Evolutionary conservation across 23 tunicate genomes (phyloP).

Genomic region (Trididemnum clinides): DNA sequence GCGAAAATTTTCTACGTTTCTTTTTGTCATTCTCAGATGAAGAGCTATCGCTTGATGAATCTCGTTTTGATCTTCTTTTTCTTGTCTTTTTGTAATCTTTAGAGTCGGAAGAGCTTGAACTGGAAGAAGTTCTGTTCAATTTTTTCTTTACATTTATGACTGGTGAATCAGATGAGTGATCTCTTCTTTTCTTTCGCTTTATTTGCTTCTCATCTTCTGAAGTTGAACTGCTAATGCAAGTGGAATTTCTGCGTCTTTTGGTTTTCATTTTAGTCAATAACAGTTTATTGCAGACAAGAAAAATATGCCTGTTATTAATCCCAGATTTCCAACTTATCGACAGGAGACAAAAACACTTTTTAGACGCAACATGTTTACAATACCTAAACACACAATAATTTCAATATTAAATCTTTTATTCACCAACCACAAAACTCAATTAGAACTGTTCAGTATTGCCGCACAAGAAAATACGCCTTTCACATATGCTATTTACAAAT

Average conservation of each 20-base stretch:
- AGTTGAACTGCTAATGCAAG: neutral
- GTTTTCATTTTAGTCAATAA: too few species aligned
- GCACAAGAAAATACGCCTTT: too few species aligned
- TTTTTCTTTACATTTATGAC: neutral
- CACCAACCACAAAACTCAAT: too few species aligned
- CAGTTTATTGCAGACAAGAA: too few species aligned
- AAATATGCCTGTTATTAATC: too few species aligned
- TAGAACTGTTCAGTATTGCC: too few species aligned
- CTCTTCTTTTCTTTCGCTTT: neutral
- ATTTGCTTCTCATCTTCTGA: neutral
- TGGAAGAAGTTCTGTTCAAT: conserved; percentile 2
- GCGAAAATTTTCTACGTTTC: neutral
- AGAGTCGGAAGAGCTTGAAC: neutral
- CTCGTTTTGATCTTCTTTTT: conserved; percentile 17
- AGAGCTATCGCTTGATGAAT: neutral
- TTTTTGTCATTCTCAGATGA: neutral
- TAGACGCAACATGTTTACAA: too few species aligned
- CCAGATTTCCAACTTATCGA: too few species aligned
- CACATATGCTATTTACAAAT: too few species aligned
- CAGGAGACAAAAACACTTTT: too few species aligned
- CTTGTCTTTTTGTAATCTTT: neutral
- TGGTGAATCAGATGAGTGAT: neutral
- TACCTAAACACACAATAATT: too few species aligned
- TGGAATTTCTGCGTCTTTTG: neutral
- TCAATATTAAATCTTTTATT: too few species aligned